phyloP scores from a whole-genome alignment of 2,113 vertebrate genomes.

The Hyperopisus bebe region DNA sequence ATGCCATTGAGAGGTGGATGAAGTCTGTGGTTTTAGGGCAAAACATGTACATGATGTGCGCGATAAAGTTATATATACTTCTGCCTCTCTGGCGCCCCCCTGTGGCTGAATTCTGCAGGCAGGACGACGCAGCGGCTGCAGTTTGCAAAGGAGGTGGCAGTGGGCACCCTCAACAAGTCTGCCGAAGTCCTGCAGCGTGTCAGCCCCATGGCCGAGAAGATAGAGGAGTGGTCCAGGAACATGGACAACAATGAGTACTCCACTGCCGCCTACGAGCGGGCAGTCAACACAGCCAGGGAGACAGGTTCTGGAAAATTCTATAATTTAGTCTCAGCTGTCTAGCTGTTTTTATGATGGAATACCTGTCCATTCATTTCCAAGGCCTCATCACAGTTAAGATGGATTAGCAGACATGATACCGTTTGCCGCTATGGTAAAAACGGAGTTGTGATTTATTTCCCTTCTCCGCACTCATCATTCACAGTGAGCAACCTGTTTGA shows the following conservation, averaged over 20 bases:
- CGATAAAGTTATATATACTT: not conserved
- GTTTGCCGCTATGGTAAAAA: not conserved
- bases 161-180: constrained; percentile 64
- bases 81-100: constrained; percentile 5
- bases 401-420: not conserved
- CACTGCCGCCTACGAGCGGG: constrained; percentile 65
- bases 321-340: not conserved
- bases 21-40: not conserved
- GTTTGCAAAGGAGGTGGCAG: constrained; percentile 62
- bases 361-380: not conserved
- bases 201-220: constrained; percentile 64
- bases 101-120: constrained; percentile 44
- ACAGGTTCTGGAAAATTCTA: constrained; percentile 67
- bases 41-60: not conserved
- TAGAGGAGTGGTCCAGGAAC: constrained; percentile 74
- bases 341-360: not conserved
- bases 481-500: constrained; percentile 76
- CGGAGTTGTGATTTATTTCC: not conserved
- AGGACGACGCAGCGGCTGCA: constrained; percentile 65
- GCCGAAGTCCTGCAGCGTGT: constrained; percentile 61
- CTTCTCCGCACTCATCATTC: not conserved
- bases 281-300: constrained; percentile 72
- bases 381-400: not conserved
- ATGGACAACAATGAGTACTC: constrained; percentile 73
- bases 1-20: not conserved